Evolutionary conservation across 2,113 vertebrate species (phyloP).

Genomic region (Oreocharis arfaki): DNA sequence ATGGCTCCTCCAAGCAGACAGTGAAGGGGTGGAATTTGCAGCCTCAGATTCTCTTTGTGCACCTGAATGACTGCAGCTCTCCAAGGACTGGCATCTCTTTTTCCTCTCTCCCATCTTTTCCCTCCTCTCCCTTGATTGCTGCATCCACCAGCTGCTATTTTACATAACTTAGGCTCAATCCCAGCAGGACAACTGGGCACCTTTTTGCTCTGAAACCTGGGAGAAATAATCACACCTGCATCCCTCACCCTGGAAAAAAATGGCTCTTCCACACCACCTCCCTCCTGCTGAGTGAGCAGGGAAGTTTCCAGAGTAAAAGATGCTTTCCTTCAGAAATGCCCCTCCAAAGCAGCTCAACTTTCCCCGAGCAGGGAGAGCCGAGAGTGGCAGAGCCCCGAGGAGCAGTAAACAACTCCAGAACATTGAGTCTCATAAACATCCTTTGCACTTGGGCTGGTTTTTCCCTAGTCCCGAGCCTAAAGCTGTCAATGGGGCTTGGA

Average conservation of each 20-base stretch:
- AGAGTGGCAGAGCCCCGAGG: slow-evolving; percentile 10
- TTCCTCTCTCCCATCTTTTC: background rate
- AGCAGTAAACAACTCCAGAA: slow-evolving; percentile 45
- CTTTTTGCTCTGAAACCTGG: background rate
- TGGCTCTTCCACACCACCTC: background rate
- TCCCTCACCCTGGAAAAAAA: background rate
- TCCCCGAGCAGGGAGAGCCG: background rate
- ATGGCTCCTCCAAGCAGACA: background rate
- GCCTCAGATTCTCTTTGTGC: background rate
- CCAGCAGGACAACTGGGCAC: background rate
- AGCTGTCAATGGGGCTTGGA: slow-evolving; percentile 19
- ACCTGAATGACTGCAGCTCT: background rate
- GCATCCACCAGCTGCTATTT: background rate
- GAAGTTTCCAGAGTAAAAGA: background rate
- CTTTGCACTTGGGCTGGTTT: slow-evolving; percentile 5
- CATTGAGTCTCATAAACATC: slow-evolving; percentile 51
- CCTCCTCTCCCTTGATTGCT: background rate
- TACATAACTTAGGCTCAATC: background rate
- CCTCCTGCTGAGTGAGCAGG: background rate
- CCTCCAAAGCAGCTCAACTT: background rate
- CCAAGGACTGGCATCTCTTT: background rate
- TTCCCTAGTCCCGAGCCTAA: background rate
- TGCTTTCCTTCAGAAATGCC: background rate
- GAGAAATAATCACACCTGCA: background rate
- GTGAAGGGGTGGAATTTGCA: background rate